Conservation (phyloP, 2,888 invertebrate genomes). For the Drosophila dives region DNA sequence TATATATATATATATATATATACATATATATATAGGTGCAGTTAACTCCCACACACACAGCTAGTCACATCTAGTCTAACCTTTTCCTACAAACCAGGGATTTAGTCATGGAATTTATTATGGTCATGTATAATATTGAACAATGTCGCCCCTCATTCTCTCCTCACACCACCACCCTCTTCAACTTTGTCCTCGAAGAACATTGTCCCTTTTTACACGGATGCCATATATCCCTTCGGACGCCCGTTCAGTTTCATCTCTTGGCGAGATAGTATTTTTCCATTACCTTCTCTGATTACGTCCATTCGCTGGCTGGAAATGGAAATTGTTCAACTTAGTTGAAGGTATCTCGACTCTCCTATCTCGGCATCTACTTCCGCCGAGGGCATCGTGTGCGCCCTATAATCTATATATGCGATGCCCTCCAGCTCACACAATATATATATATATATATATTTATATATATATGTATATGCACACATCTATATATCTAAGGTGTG, state of each 20-base stretch:
- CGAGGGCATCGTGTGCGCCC: constrained; percentile 52
- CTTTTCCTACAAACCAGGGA: constrained; percentile 76
- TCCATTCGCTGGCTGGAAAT: constrained; percentile 23
- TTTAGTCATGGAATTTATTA: constrained; percentile 79
- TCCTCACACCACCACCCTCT: constrained; percentile 1
- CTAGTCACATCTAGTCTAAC: constrained; percentile 78
- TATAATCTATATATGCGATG: constrained; percentile 73
- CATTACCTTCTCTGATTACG: constrained; percentile 75
- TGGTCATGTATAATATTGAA: constrained; percentile 79
- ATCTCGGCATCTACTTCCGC: constrained; percentile 58
- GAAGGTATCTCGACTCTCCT: constrained; percentile 55
- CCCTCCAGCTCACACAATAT: constrained; percentile 46
- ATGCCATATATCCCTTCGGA: constrained; percentile 32
- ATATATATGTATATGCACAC: constrained; percentile 19
- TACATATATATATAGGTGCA: not conserved
- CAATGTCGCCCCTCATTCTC: constrained; percentile 30
- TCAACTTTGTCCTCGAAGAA: constrained; percentile 35
- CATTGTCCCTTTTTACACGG: constrained; percentile 46
- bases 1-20: constrained; percentile 4
- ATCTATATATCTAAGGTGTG: constrained; percentile 14
- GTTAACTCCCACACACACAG: constrained; percentile 19
- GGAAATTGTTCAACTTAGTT: constrained; percentile 17
- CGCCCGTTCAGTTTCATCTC: constrained; percentile 14
- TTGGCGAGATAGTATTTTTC: constrained; percentile 60
- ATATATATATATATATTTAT: constrained; percentile 18